Conservation (phyloP, 2,888 invertebrate genomes). For the Neoitamus cyanurus region DNA sequence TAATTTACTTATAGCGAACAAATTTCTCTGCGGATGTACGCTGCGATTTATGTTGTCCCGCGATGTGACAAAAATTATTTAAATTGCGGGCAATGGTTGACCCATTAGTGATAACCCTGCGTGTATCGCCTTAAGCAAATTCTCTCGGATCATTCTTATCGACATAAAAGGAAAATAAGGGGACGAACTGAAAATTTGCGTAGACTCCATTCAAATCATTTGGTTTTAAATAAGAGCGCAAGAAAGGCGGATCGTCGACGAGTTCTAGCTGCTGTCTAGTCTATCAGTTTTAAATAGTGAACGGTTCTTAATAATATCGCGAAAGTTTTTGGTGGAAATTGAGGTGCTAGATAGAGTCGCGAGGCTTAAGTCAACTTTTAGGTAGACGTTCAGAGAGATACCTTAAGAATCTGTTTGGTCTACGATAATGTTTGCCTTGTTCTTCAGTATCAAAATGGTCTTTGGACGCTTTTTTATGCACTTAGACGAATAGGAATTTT, state of each 20-base stretch:
- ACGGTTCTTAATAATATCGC: neutral
- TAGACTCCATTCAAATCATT: neutral
- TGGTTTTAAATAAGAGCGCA: neutral
- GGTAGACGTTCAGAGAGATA: neutral
- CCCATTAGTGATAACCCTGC: neutral
- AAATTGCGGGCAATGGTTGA: slow-evolving; percentile 29
- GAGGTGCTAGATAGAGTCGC: neutral
- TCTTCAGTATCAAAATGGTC: slow-evolving; percentile 4
- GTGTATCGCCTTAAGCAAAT: slow-evolving; percentile 12
- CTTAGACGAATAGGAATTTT: slow-evolving; percentile 18
- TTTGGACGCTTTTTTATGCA: slow-evolving; percentile 35
- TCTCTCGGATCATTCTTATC: slow-evolving; percentile 17
- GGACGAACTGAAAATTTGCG: neutral
- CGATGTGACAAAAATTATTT: neutral
- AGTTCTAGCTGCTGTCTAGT: neutral
- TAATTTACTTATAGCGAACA: neutral
- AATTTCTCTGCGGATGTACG: neutral
- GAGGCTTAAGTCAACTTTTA: neutral
- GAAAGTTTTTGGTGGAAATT: neutral
- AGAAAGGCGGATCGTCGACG: neutral
- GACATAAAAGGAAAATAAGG: neutral
- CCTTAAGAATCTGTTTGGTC: neutral
- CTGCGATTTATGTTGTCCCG: neutral
- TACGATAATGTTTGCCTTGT: neutral
- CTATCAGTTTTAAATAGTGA: neutral